Base-by-base conservation (phyloP, 2,113 vertebrate genomes). In the Psittacara wagleri region DNA sequence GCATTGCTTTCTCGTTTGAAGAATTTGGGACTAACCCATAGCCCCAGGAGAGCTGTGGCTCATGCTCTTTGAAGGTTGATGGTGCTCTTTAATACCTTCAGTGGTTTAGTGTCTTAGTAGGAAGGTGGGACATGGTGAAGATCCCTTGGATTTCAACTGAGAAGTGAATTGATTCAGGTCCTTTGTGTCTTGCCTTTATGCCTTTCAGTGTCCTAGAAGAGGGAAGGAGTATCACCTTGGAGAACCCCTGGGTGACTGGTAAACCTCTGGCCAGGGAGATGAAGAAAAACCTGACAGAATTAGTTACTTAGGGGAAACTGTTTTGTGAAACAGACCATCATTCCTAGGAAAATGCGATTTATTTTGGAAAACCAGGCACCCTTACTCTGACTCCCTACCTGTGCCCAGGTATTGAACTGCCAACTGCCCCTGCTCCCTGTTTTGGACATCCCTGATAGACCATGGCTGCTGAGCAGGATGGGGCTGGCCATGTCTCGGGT, bases 271-370 rank as follows among this genome's bases (percentile, higher is more conserved):
- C 35, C 11, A 31, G 49, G 24, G 5, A 80, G 35, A 41, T 5
- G 31, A 83, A 55, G 37, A 61, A 69, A 62, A 74, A 74, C 7
- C 18, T 52, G n/a, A 12, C 15, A 46, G n/a, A 57, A 68, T 46
- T 61, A 9, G 12, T 28, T 88, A 22, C 6, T 17, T 11, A 61
- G 16, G 33, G 5, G 15, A 6, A 7, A n/a, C 61, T 0, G 0
- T 39, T 90, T 55, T 66, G 7, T 28, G 59, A 57, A 92, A 70
- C 2, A 2, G 23, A 27, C 3, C 11, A 29, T 11, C 1, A 3
- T 46, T 81, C 28, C 55, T 28, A 39, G 31, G 46, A 52, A 91
- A 77, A 74, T 9, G 17, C 0, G 0, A 41, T 52, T 54, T 54
- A 4, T 70, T 92, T 87, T 84, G 41, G n/a, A 74, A 74, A 74